These are phyloP conservation scores for Goniozus legneri DNA, from an alignment of 1,140 invertebrate genomes.

Conservation along the genomic window DNA sequence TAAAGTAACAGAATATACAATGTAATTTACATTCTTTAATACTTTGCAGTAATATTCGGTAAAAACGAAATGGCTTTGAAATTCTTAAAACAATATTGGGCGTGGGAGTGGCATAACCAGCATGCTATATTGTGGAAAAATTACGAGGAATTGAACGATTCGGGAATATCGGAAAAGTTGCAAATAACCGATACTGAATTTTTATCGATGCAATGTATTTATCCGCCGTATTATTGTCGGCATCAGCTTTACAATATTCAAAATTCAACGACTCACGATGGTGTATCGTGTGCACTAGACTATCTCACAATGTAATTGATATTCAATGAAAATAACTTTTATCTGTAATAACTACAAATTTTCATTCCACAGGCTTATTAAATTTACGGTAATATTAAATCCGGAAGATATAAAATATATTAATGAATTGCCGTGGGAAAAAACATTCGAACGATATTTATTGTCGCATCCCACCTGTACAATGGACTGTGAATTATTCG, in stretches of 20 bases:
- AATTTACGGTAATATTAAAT: constrained; percentile 27
- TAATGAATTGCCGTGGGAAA: constrained; percentile 58
- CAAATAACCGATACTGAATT: constrained; percentile 52
- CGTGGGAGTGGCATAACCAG: constrained; percentile 52
- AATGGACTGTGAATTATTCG: constrained; percentile 59
- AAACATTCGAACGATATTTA: constrained; percentile 59
- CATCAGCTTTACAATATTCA: constrained; percentile 58
- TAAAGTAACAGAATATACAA: constrained; percentile 8
- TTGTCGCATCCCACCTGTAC: constrained; percentile 58
- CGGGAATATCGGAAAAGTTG: constrained; percentile 31
- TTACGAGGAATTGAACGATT: constrained; percentile 25
- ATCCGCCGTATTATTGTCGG: constrained; percentile 50
- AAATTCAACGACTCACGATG: constrained; percentile 60
- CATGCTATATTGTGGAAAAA: constrained; percentile 34
- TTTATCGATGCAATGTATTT: constrained; percentile 46
- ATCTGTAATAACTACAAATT: neutral
- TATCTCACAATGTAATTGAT: constrained; percentile 56
- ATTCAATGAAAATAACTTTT: neutral
- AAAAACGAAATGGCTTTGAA: constrained; percentile 25
- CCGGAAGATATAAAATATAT: constrained; percentile 41
- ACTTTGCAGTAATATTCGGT: no score
- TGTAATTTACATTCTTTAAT: no score
- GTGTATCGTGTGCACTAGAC: constrained; percentile 54
- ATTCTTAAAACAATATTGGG: constrained; percentile 42
- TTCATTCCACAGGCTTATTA: constrained; percentile 30